These are phyloP conservation scores for Labeo rohita DNA, from an alignment of 2,113 vertebrate species.

Conservation along the genomic window DNA sequence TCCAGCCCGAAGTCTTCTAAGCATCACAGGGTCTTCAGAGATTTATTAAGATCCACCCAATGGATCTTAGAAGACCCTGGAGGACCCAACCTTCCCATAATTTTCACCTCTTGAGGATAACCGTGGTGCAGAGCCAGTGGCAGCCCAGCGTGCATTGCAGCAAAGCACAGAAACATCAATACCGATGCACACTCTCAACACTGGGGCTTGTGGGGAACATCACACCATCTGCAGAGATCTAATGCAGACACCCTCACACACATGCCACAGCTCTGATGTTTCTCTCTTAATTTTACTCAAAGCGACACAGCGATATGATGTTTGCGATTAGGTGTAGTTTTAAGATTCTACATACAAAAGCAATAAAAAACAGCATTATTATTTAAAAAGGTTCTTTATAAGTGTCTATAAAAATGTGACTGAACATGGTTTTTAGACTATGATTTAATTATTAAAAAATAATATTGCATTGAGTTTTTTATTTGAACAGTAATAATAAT, in stretches of 20 bases:
- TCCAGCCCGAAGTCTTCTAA: slow-evolving; percentile 40
- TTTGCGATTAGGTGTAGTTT: not conserved
- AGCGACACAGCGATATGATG: not conserved
- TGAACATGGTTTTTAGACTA: not conserved
- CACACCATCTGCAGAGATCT: slow-evolving; percentile 38
- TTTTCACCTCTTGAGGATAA: slow-evolving; percentile 50
- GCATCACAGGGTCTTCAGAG: slow-evolving; percentile 50
- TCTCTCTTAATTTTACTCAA: slow-evolving; percentile 19
- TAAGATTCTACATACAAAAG: not conserved
- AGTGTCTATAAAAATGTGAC: not conserved
- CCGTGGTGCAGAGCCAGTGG: slow-evolving; percentile 50
- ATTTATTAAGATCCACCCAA: slow-evolving; percentile 41
- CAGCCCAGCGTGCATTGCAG: slow-evolving; percentile 55
- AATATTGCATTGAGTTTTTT: not conserved
- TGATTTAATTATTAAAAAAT: not conserved
- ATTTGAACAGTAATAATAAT: not conserved
- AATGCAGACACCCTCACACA: slow-evolving; percentile 35
- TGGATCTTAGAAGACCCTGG: slow-evolving; percentile 29
- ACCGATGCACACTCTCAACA: slow-evolving; percentile 38
- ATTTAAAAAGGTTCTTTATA: not conserved
- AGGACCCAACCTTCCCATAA: slow-evolving; percentile 49
- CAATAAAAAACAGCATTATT: not conserved
- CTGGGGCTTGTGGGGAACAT: slow-evolving; percentile 33
- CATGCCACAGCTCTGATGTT: not conserved
- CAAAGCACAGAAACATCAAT: slow-evolving; percentile 57